Conservation (phyloP, 2,113 vertebrate genomes). For the Lontra canadensis region DNA sequence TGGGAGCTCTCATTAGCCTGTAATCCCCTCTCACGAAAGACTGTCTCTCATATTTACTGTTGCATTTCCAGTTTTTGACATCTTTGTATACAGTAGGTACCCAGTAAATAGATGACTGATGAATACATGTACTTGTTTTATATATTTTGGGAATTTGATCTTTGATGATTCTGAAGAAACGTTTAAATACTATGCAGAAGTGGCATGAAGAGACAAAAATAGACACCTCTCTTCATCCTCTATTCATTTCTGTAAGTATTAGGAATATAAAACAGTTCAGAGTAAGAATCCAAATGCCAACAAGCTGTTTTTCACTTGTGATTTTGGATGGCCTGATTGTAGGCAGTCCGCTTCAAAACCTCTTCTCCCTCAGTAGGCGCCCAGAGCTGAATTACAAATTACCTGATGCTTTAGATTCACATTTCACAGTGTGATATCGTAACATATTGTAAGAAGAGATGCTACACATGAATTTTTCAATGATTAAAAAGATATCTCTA, state of each 20-base stretch:
- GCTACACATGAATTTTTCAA: constrained; percentile 59
- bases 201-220: neutral
- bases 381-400: constrained; percentile 46
- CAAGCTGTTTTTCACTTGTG: neutral
- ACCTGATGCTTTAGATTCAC: constrained; percentile 44
- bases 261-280: neutral
- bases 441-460: constrained; percentile 28
- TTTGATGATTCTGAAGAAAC: neutral
- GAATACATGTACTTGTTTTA: neutral
- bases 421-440: constrained; percentile 18
- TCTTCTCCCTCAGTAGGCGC: neutral
- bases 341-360: neutral
- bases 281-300: neutral
- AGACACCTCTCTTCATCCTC: neutral
- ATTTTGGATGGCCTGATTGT: neutral
- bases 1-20: neutral
- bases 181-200: neutral
- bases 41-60: neutral
- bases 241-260: neutral
- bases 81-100: neutral
- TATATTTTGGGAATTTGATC: neutral
- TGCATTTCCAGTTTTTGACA: neutral
- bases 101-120: neutral
- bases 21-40: neutral
- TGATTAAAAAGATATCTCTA: constrained; percentile 56